Evolutionary conservation across 1,140 invertebrate species (phyloP).

Genomic region (Drosophila saltans): DNA sequence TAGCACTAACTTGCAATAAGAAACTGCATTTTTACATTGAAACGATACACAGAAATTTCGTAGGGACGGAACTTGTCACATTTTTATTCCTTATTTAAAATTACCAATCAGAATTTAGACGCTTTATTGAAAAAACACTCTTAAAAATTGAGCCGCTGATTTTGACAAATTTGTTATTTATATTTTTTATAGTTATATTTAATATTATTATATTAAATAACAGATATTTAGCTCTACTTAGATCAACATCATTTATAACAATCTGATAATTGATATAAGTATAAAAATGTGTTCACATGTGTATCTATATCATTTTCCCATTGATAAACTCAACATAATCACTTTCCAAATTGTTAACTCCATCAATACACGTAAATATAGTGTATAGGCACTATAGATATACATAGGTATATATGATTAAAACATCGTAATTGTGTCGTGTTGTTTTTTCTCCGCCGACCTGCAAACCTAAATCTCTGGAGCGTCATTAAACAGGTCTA

Average conservation of each 20-base stretch:
- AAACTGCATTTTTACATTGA: no score
- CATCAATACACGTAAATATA: not conserved
- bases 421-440: conserved; percentile 10
- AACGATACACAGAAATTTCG: no score
- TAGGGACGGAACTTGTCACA: no score
- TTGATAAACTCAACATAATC: conserved; percentile 6
- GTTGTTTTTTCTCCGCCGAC: not conserved
- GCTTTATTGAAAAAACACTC: no score
- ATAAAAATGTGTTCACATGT: not conserved
- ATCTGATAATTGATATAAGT: not conserved
- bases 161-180: no score
- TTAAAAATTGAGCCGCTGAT: no score
- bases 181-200: no score
- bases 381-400: not conserved
- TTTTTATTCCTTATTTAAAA: no score
- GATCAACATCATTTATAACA: not conserved
- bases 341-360: conserved; percentile 4
- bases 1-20: no score
- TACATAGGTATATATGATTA: conserved; percentile 4
- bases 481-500: conserved; percentile 21
- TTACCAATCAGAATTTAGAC: no score
- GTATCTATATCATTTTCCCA: not conserved
- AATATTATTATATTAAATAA: no score
- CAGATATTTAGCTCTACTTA: not conserved
- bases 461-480: conserved; percentile 14